Percentiles rank a stretch among this genome's conserved stretches.
Evolutionary conservation across 2,888 invertebrate genomes (phyloP).

Genomic region (Chrysotoxum bicinctum): DNA sequence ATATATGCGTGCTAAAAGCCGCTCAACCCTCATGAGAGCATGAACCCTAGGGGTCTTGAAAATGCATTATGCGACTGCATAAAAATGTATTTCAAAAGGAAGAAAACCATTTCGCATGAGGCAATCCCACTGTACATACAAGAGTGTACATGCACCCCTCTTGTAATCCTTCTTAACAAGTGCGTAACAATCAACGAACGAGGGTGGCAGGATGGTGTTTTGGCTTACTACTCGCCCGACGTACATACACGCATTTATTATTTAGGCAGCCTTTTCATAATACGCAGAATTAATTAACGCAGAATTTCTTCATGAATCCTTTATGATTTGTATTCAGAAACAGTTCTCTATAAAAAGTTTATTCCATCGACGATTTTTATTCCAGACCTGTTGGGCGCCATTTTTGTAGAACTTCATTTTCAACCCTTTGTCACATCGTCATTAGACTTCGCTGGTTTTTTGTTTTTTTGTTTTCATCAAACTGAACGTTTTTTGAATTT

Average conservation of each 20-base stretch:
- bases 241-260: conserved; percentile 31
- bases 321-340: conserved; percentile 32
- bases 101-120: conserved; percentile 11
- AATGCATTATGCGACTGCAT: conserved; percentile 62
- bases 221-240: neutral
- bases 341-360: conserved; percentile 13
- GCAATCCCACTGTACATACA: neutral
- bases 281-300: conserved; percentile 58
- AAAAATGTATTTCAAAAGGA: conserved; percentile 42
- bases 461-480: conserved; percentile 21
- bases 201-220: neutral
- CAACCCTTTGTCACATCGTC: conserved; percentile 30
- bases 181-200: conserved; percentile 38
- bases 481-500: conserved; percentile 54
- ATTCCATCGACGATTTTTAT: neutral
- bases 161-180: conserved; percentile 40
- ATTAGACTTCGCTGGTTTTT: no score
- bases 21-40: conserved; percentile 3
- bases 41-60: conserved; percentile 26
- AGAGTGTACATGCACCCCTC: neutral
- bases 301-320: conserved; percentile 30
- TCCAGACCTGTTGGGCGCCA: conserved; percentile 45
- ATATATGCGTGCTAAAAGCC: conserved; percentile 24
- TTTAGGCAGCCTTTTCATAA: conserved; percentile 4
- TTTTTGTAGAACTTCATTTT: conserved; percentile 12